Evolutionary conservation across 2,888 invertebrate genomes (phyloP).

Genomic region (Tetranychus piercei): DNA sequence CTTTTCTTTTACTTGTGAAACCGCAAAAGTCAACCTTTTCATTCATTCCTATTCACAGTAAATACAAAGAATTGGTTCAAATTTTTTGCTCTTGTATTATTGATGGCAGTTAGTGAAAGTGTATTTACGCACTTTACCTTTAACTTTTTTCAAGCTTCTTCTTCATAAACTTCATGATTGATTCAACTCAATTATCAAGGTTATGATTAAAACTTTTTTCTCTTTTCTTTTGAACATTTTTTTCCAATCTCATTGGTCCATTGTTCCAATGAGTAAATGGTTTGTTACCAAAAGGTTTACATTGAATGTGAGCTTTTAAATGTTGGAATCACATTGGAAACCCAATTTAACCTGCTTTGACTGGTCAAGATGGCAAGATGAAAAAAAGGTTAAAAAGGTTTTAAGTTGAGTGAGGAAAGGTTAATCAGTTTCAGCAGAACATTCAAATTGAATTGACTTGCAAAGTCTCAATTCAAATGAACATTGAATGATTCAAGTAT

Average conservation of each 20-base stretch:
- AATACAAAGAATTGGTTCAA: not conserved
- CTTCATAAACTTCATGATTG: not conserved
- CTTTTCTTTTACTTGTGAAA: not conserved
- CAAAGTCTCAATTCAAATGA: no score
- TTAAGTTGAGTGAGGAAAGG: no score
- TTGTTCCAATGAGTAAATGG: no score
- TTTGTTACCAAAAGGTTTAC: no score
- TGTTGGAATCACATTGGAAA: no score
- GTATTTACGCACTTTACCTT: not conserved
- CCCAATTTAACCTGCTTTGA: no score
- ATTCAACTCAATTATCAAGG: not conserved
- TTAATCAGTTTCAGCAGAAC: no score
- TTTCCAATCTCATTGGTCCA: not conserved
- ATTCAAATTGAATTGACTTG: no score
- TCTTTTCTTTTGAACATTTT: not conserved
- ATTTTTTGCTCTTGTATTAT: not conserved
- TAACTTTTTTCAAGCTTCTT: not conserved
- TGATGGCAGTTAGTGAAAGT: not conserved
- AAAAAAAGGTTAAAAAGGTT: no score
- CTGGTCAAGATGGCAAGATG: no score
- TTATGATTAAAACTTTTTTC: not conserved
- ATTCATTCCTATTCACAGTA: not conserved
- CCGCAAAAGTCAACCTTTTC: not conserved
- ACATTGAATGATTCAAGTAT: no score
- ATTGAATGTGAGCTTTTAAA: no score